Evolutionary conservation across 1,140 invertebrate species (phyloP), one percentile per base, ranked within the genome.

Genomic region (Caerostris darwini): DNA sequence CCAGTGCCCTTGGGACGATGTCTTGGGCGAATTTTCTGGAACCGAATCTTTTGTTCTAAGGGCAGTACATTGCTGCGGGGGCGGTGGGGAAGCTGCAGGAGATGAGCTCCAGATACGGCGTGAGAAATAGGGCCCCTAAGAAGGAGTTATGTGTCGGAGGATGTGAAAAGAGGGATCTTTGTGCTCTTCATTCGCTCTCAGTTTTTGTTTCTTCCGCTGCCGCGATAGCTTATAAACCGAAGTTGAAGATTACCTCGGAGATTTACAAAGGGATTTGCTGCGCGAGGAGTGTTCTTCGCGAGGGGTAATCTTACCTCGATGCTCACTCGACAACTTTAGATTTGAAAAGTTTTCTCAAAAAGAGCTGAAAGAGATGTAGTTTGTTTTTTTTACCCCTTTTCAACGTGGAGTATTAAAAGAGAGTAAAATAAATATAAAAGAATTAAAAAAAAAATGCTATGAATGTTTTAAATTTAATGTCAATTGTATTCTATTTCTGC

Each of bases 81-180:
- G 34, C 0, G 34, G 34, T 34, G 34, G 0, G 34, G 34, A 2
- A 34, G 34, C 0, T 34, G 34, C 53, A 19, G 4, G 64, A 90
- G 88, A 90, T 90, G 57, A 90, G 64, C 88, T 90, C 88, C 88
- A 90, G 88, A 71, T 90, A 67, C 54, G 88, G 64, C 88, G 14
- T 56, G 53, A 90, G 34, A 90, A 67, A 90, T 90, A 90, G 88
- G 58, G 86, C 34, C 50, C 19, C 86, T 90, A 90, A 90, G 88
- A 90, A 71, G 88, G 67, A 90, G 67, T 90, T 90, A 90, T 90
- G 88, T 56, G 88, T 77, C 64, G 67, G 56, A 34, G 34, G n/a
- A 58, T 67, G 19, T 4, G 85, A 87, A 88, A 77, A 77, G 67
- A 77, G 54, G 56, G 10, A 10, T 57, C 88, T 71, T 77, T 59